These are phyloP conservation scores for Anhinga rufa DNA, from an alignment of 2,113 vertebrate genomes.

Conservation along the genomic window DNA sequence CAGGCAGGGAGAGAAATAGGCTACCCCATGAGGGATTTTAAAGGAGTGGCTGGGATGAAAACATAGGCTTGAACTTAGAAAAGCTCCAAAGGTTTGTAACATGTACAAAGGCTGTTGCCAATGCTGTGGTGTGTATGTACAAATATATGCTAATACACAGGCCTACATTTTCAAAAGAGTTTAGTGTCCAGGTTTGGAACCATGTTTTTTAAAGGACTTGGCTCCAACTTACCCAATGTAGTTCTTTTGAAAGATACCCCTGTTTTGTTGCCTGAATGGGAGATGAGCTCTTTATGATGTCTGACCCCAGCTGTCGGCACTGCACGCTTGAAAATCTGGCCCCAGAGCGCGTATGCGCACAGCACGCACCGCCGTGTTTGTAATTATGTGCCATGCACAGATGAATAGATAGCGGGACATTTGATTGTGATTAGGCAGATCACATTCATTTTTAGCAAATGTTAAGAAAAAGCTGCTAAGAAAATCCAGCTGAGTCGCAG, in stretches of 20 bases:
- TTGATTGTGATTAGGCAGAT: constrained; percentile 43
- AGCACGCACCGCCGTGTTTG: neutral
- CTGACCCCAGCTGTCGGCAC: neutral
- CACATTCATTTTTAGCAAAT: constrained; percentile 42
- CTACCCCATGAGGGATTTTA: neutral
- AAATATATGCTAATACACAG: neutral
- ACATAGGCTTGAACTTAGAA: neutral
- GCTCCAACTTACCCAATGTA: neutral
- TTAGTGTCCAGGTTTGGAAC: neutral
- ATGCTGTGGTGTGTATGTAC: neutral
- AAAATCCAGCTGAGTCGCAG: constrained; percentile 36
- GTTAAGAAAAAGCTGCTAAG: constrained; percentile 45
- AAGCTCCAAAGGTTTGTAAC: neutral
- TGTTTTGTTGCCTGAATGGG: neutral
- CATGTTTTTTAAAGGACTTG: neutral
- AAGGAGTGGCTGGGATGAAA: neutral
- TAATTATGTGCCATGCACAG: neutral
- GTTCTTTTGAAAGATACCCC: neutral
- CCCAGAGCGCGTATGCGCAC: fast-evolving
- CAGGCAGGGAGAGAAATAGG: neutral
- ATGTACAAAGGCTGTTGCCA: neutral
- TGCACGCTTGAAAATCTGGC: neutral
- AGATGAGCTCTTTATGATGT: neutral
- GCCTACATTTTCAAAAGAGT: neutral
- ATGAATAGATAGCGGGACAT: constrained; percentile 29